Evolutionary conservation across 2,888 invertebrate species (phyloP).

Genomic region (Salticus scenicus): DNA sequence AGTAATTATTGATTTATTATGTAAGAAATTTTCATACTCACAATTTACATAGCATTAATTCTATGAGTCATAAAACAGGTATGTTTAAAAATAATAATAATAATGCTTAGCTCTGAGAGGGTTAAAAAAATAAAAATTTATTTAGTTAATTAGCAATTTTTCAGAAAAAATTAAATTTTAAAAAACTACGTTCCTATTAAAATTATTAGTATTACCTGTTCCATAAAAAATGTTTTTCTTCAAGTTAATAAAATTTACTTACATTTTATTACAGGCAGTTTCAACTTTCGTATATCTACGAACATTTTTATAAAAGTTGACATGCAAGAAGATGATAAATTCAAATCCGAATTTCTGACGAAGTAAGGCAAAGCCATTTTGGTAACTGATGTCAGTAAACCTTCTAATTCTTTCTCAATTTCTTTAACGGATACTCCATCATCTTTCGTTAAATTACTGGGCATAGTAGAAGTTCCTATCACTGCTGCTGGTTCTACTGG

Average conservation of each 20-base stretch:
- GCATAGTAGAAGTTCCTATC: not conserved
- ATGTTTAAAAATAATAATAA: too few species aligned
- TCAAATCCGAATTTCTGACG: constrained; percentile 53
- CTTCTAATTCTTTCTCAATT: constrained; percentile 45
- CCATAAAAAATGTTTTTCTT: too few species aligned
- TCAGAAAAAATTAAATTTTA: too few species aligned
- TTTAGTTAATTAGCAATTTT: too few species aligned
- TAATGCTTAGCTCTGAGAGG: too few species aligned
- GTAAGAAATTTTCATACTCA: too few species aligned
- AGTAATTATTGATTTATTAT: too few species aligned
- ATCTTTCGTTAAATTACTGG: not conserved
- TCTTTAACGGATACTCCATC: constrained; percentile 36
- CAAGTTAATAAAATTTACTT: constrained; percentile 28
- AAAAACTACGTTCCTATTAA: too few species aligned
- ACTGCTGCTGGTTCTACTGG: constrained; percentile 38
- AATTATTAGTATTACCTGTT: too few species aligned
- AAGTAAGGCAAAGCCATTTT: constrained; percentile 49
- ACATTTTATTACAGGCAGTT: constrained; percentile 50
- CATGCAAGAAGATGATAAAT: constrained; percentile 47
- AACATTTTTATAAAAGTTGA: constrained; percentile 49
- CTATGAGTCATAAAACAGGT: too few species aligned
- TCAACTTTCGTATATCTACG: constrained; percentile 51
- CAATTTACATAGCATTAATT: too few species aligned
- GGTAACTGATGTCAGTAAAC: constrained; percentile 21
- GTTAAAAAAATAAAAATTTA: too few species aligned